Evolutionary conservation across 2,113 vertebrate species (phyloP).

Genomic region (Mesoclemmys tuberculata): DNA sequence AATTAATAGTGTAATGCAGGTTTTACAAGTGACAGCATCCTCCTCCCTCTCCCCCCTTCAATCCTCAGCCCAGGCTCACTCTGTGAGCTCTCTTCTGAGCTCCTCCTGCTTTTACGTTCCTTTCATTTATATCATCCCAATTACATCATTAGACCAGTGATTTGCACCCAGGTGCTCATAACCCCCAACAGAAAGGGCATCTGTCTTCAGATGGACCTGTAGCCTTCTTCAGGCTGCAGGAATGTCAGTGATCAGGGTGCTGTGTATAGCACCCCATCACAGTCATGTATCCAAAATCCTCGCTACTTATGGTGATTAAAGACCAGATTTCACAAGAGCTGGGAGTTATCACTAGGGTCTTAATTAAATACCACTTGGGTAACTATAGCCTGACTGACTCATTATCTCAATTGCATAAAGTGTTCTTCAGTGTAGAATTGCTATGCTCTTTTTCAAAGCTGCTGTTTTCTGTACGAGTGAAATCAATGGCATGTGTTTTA

Average conservation of each 20-base stretch:
- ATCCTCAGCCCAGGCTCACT: background rate
- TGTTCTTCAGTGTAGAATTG: background rate
- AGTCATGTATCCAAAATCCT: background rate
- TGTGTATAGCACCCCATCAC: background rate
- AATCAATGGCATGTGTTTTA: background rate
- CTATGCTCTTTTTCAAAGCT: background rate
- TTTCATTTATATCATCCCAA: background rate
- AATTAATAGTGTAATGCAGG: background rate
- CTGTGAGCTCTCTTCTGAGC: background rate
- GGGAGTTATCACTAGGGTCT: background rate
- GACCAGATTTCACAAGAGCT: background rate
- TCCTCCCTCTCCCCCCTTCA: no score
- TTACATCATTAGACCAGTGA: background rate
- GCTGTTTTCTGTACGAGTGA: background rate
- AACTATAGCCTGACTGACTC: background rate
- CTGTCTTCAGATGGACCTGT: background rate
- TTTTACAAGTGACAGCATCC: no score
- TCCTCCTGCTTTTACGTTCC: background rate
- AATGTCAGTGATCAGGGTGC: background rate
- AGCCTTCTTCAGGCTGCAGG: background rate
- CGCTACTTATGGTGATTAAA: background rate
- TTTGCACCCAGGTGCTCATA: background rate
- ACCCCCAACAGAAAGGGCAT: background rate
- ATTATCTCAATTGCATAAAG: background rate
- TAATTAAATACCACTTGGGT: background rate